Conservation (phyloP, 1,140 invertebrate genomes). For the Periplaneta americana region DNA sequence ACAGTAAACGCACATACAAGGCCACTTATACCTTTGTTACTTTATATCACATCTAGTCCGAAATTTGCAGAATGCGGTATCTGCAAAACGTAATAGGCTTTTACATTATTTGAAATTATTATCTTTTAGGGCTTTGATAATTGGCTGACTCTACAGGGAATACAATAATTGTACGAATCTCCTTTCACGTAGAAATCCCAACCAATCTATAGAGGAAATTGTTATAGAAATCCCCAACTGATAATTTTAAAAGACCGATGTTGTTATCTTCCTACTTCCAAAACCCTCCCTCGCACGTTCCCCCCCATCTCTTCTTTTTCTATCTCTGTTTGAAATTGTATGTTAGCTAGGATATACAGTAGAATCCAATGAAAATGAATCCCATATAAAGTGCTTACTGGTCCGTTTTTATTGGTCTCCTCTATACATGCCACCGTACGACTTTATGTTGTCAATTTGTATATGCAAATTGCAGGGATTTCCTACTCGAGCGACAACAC, state of each 20-base stretch:
- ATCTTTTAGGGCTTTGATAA: neutral
- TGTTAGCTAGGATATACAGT: neutral
- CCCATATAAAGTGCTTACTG: neutral
- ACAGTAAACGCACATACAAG: too few species aligned
- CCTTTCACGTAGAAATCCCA: neutral
- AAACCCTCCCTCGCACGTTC: too few species aligned
- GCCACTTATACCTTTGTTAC: too few species aligned
- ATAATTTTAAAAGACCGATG: neutral
- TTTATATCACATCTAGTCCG: too few species aligned
- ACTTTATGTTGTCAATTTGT: neutral
- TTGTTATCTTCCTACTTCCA: neutral
- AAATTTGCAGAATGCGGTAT: too few species aligned
- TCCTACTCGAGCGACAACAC: neutral
- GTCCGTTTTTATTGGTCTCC: neutral
- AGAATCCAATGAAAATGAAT: neutral
- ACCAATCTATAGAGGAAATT: neutral
- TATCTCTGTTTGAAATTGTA: too few species aligned
- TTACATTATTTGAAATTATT: neutral
- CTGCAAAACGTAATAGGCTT: neutral
- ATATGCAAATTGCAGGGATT: neutral
- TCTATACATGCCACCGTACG: neutral
- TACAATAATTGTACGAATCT: neutral
- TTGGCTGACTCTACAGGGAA: neutral
- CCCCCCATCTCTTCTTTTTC: too few species aligned
- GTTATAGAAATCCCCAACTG: neutral